Base-by-base conservation (phyloP, 2,113 vertebrate genomes). In the Actinemys pallida region DNA sequence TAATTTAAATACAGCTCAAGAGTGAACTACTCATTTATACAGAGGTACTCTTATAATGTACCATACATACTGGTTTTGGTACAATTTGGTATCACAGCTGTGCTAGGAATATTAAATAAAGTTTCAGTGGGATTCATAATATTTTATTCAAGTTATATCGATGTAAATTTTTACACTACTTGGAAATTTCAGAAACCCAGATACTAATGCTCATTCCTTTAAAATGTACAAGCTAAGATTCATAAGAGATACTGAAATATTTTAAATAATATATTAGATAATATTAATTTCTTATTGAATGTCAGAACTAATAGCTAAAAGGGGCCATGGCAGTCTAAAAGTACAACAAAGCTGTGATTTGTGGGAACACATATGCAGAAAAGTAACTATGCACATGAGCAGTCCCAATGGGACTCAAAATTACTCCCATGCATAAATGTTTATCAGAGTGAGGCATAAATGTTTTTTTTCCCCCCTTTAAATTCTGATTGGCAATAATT, bases 391-490 rank as follows among this genome's bases (percentile, higher is more conserved):
- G 5, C 45, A 75, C 42, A 19, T 12, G n/a, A 19, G 42, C 50
- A 35, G 24, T 12, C 81, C 54, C 84, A 42, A 22, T 35, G 0
- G 0, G 84, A 69, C 7, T 35, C 69, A 56, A 57, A 81, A 39
- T 76, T 14, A 81, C 12, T 8, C 17, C 1, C 10, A 22, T 1
- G 5, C 14, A 35, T 78, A 78, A 62, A 8, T 84, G 27, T 35
- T 72, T 0, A 4, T 22, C 62, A 88, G 1, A 56, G 81, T 6
- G 13, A 47, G 6, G 11, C 20, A 27, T 14, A 78, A 3, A 72
- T 72, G 35, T 39, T 65, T 50, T 22, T 3, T 10, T 24, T 25
- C 39, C 39, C 1, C 78, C 47, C 75, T 50, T 42, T 5, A 76
- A 88, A 14, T 42, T 8, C 53, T 83, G 59, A 72, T 13, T 57